Percentiles rank a stretch among this genome's conserved stretches.
Conservation (phyloP, 2,888 invertebrate species). For the Osedax fenrisi region DNA sequence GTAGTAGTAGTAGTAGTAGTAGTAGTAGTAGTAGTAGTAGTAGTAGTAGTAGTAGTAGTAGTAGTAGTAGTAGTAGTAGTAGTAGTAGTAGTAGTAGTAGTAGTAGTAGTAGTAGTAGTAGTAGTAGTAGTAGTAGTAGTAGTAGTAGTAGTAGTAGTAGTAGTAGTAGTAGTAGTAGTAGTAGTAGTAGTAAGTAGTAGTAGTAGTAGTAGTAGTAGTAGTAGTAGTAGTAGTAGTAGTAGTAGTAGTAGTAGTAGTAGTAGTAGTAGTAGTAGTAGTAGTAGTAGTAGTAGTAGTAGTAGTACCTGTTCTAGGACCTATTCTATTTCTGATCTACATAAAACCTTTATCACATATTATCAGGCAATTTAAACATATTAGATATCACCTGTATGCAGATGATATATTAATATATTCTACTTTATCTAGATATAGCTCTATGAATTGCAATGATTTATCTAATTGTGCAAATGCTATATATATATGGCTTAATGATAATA, state of each 20-base stretch:
- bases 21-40: conserved; percentile 20
- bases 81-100: conserved; percentile 18
- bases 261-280: too few species aligned
- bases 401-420: too few species aligned
- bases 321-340: too few species aligned
- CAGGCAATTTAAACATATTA: too few species aligned
- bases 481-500: too few species aligned
- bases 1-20: conserved; percentile 9
- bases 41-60: conserved; percentile 23
- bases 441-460: too few species aligned
- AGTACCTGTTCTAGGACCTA: too few species aligned
- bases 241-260: conserved; percentile 10
- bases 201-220: not conserved
- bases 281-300: conserved; percentile 4
- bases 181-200: too few species aligned
- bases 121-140: not conserved
- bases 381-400: too few species aligned
- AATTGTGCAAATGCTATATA: too few species aligned
- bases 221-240: conserved; percentile 8
- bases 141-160: not conserved
- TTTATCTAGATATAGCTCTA: too few species aligned
- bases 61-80: conserved; percentile 25
- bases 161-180: not conserved
- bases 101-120: conserved; percentile 13
- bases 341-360: too few species aligned